Base-by-base conservation (phyloP, 2,113 vertebrate species). In the Lethenteron reissneri region DNA sequence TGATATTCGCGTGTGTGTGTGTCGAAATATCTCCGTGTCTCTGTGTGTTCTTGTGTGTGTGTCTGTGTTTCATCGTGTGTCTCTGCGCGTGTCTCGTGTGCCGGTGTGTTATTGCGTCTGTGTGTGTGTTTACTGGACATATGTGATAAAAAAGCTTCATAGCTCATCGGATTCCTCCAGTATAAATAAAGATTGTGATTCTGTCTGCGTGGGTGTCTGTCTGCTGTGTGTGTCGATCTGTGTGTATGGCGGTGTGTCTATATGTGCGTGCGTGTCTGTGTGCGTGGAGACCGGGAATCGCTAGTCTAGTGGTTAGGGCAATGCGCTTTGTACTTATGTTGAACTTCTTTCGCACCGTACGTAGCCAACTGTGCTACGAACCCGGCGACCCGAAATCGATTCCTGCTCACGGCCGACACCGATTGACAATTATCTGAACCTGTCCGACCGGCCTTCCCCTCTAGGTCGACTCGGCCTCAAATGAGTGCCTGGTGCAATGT, bases 201-300 rank as follows among this genome's bases (percentile, higher is more conserved):
- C 41, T 41, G 41, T 41, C 41, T 41, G 41, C 41, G 41, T 41
- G 41, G 41, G 41, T 41, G 41, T 41, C 41, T 41, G 60, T 64
- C 14, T 15, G 60, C 14, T 64, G 60, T 64, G 60, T 64, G 4
- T 64, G 60, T 64, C 14, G 14, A 17, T 64, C 14, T 64, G 60
- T 64, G 60, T 64, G 60, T 64, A 19, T 64, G 60, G 1, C 14
- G 14, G 4, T 64, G 60, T 64, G 60, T 64, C 14, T 64, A 19
- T 64, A 17, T 64, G 60, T 64, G 60, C 17, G 60, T 64, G 60
- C 17, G 60, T 64, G 60, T 64, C 14, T 64, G 60, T 64, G 60
- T 64, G 60, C 8, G 60, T 64, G 4, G 14, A 19, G 41, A 41
- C 41, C 41, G 41, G 41, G 41, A 41, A 41, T 41, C 41, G 41